phyloP scores from a whole-genome alignment of 2,888 invertebrate genomes.

The Cantharis rufa region DNA sequence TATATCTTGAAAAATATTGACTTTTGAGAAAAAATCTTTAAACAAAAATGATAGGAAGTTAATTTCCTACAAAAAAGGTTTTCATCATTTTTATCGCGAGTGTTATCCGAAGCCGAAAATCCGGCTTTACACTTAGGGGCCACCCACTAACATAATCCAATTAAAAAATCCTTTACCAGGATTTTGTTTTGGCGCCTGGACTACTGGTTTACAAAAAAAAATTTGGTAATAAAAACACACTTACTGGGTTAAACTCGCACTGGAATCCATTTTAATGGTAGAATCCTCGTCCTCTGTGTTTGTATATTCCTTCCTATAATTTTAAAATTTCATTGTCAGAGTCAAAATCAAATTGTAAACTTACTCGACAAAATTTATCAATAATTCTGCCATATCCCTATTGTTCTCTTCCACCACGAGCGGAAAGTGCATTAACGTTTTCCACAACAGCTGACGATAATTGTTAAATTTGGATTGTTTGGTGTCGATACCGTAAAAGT shows the following conservation, averaged over 20 bases:
- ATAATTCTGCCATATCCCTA: conserved; percentile 76
- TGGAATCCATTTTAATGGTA: not conserved
- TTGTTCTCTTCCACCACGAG: conserved; percentile 80
- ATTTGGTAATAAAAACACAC: not conserved
- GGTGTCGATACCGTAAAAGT: conserved; percentile 53
- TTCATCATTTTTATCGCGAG: no score
- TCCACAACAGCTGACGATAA: conserved; percentile 81
- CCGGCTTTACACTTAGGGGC: no score
- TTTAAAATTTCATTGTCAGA: no score
- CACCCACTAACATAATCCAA: no score
- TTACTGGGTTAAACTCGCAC: not conserved
- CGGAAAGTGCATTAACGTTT: conserved; percentile 73
- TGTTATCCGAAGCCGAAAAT: no score
- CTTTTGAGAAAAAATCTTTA: no score
- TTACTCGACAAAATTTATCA: conserved; percentile 78
- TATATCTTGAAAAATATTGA: no score
- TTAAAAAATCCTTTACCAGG: no score
- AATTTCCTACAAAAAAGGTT: no score
- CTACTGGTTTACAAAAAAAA: no score
- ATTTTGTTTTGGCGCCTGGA: no score
- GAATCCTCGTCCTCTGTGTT: conserved; percentile 40
- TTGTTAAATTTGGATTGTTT: conserved; percentile 71
- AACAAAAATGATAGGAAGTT: no score
- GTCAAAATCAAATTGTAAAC: conserved; percentile 22
- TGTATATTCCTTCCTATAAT: conserved; percentile 62